Base-by-base conservation (phyloP, 2,797 vertebrate species). In the Sebastolobus altivelis region DNA sequence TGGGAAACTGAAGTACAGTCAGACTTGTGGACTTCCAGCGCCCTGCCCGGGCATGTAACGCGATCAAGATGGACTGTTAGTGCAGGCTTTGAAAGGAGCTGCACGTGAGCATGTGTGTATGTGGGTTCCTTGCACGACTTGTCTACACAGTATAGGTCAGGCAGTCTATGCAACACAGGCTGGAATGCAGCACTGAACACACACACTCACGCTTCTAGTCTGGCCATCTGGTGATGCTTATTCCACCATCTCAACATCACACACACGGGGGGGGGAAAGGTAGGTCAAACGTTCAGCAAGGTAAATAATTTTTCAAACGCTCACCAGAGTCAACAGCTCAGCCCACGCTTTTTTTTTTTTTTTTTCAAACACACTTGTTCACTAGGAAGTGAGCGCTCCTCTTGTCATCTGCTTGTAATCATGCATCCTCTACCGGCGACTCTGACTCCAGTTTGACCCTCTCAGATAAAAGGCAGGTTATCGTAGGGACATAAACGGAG, bases 181-280 rank as follows among this genome's bases (percentile, higher is more conserved):
- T 86, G 93, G 93, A 94, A 94, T 93, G 92, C 89, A 77, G 88
- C 49, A 13, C 84, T 88, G 89, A 90, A 89, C 88, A 87, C 86
- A 88, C 86, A 88, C 86, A 81, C 80, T 80, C 87, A 78, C 22
- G 29, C 80, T 86, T 87, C 90, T 89, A 71, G 92, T 95, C 86
- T 90, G 87, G 86, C 93, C 94, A 95, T 94, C 94, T 95, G 95
- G 87, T 92, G 93, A 89, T 75, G 89, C 86, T 95, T 93, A 94
- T 84, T 84, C 77, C 90, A 84, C 89, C 89, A 87, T 91, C 90
- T 86, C 84, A n/a, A 63, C 89, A 88, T 92, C 89, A 78, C 87
- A 86, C 80, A 75, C 29, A 14, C 20, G 27, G 0, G 29, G 74
- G 59, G 74, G 59, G 63, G 2, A 54, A 73, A 93, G 89, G 81